Conservation (phyloP, 2,797 vertebrate genomes). For the Leptatherina wallacei region DNA sequence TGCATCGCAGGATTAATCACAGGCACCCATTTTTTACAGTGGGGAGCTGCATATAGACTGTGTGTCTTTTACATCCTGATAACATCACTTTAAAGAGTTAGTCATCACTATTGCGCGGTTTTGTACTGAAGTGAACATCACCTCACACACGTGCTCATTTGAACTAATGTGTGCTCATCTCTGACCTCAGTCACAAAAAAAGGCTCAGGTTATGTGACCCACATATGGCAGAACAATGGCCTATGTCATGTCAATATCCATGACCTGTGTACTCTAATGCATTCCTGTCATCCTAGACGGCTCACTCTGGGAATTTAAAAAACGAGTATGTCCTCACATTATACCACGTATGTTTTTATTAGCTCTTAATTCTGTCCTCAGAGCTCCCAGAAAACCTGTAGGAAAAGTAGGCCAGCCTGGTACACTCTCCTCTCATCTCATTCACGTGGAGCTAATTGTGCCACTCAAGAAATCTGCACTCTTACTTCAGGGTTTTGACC, state of each 20-base stretch:
- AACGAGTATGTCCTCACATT: slow-evolving; percentile 35
- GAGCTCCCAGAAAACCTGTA: slow-evolving; percentile 40
- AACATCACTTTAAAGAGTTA: neutral
- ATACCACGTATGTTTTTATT: slow-evolving; percentile 44
- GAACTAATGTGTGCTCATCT: neutral
- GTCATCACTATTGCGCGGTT: neutral
- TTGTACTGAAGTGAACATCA: neutral
- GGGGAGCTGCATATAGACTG: neutral
- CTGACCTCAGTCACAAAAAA: slow-evolving; percentile 14
- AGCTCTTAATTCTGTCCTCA: slow-evolving; percentile 36
- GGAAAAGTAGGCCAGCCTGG: slow-evolving; percentile 62
- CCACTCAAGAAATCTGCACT: slow-evolving; percentile 17
- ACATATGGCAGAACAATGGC: slow-evolving; percentile 37
- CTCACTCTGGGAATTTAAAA: slow-evolving; percentile 22
- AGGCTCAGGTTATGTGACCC: slow-evolving; percentile 51
- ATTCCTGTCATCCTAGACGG: neutral
- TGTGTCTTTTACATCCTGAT: slow-evolving; percentile 5
- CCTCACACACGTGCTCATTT: neutral
- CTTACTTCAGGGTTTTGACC: slow-evolving; percentile 8
- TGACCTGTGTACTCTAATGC: slow-evolving; percentile 23
- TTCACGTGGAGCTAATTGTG: slow-evolving; percentile 44
- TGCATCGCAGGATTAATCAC: slow-evolving; percentile 8
- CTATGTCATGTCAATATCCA: slow-evolving; percentile 25
- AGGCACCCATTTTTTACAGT: neutral
- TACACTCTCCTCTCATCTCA: slow-evolving; percentile 42